A percentile compares a stretch with the other conserved stretches of the same genome.
Evolutionary conservation across 2,113 vertebrate genomes (phyloP).

Genomic region (Emydura subglobosa): DNA sequence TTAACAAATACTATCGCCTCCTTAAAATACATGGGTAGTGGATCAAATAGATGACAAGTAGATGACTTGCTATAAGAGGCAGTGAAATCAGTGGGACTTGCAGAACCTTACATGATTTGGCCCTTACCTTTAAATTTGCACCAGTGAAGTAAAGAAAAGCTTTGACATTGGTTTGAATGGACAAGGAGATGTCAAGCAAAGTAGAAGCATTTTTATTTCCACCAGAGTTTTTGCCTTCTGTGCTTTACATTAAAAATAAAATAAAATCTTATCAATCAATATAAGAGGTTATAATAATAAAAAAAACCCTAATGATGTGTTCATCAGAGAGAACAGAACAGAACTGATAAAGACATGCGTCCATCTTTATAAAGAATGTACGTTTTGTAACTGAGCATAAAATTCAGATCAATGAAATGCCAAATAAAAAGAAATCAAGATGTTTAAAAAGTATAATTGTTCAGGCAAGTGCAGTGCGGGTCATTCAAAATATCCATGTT

Average conservation of each 20-base stretch:
- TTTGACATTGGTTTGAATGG: conserved; percentile 57
- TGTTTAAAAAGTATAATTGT: not conserved
- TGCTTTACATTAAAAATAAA: conserved; percentile 31
- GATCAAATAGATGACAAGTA: conserved; percentile 24
- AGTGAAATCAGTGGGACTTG: conserved; percentile 65
- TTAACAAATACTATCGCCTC: conserved; percentile 25
- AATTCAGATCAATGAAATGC: not conserved
- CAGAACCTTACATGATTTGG: conserved; percentile 61
- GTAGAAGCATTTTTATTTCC: conserved; percentile 50
- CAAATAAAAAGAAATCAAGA: fast-evolving
- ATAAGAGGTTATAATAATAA: conserved; percentile 5
- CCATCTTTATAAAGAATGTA: not conserved
- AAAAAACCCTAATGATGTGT: not conserved
- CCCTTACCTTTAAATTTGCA: conserved; percentile 47
- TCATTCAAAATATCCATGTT: not conserved
- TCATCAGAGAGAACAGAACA: not conserved
- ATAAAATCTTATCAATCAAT: conserved; percentile 52
- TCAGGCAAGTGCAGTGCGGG: fast-evolving
- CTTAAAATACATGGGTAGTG: conserved; percentile 51
- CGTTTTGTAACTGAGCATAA: not conserved
- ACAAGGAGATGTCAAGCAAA: not conserved
- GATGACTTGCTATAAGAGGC: conserved; percentile 47
- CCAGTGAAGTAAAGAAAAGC: conserved; percentile 38
- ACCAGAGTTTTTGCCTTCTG: conserved; percentile 6
- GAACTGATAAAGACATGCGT: fast-evolving